Base-by-base conservation (phyloP, 2,888 invertebrate genomes). In the Blera fallax region DNA sequence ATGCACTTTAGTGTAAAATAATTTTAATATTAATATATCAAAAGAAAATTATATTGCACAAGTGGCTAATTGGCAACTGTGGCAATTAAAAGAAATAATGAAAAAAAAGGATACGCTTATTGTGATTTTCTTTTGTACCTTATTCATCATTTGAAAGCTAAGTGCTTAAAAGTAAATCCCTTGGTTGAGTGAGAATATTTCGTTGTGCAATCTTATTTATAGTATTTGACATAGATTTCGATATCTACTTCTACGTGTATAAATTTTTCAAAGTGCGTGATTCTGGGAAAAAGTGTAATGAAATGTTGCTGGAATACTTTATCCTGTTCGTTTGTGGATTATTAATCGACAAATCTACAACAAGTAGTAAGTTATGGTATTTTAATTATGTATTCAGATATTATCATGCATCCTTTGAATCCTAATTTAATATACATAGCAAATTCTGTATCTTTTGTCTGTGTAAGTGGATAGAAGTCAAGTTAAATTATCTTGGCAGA, bases 251-350 rank as follows among this genome's bases (percentile, higher is more conserved):
- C 16, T 48, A 40, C 48, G 27, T 77, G 29, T 6, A 48, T 74
- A 24, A 43, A 65, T 45, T 72, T 67, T 78, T 62, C 34, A 52
- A 60, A 54, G 48, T 56, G 77, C 18, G 62, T 69, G 14, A 34
- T 74, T 54, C 1, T 37, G 7, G 32, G 10, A 48, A 76, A 80
- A 80, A 88, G 84, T 87, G 88, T 88, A 81, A 91, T 91, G 92
- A 91, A 91, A 92, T 92, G 92, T 92, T 91, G 91, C 91, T 91
- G 91, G 92, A 92, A 91, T 90, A 91, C 91, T 87, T 90, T 88
- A 90, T 90, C 89, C 89, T 91, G 90, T 89, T 91, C 88, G 89
- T 91, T 89, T 90, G 91, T 90, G 92, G 92, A 92, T 91, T 92
- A 92, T 89, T 90, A 32, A 82, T 88, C 76, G 50, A 70, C 74